Percentiles rank a stretch among this genome's conserved stretches.
phyloP scores from a whole-genome alignment of 2,113 vertebrate genomes.

The Leucosticte australis region DNA sequence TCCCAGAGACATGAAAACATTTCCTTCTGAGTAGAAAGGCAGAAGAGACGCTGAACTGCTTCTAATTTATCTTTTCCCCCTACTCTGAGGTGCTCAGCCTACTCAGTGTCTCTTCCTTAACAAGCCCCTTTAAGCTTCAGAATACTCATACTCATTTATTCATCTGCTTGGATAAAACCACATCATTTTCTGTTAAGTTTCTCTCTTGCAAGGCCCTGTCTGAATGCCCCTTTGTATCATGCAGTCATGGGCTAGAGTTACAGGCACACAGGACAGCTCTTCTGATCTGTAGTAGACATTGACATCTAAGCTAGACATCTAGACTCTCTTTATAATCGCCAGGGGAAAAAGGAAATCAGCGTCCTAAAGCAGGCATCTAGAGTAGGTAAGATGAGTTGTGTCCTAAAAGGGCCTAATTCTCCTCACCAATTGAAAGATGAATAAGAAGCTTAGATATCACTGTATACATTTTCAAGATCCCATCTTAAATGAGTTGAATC shows the following conservation, averaged over 20 bases:
- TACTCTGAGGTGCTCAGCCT: background rate
- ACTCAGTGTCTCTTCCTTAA: background rate
- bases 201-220: background rate
- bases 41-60: background rate
- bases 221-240: background rate
- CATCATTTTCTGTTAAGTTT: background rate
- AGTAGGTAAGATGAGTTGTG: background rate
- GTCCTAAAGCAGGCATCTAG: background rate
- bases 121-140: background rate
- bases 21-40: background rate
- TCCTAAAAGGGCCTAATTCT: background rate
- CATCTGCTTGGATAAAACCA: background rate
- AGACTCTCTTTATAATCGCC: background rate
- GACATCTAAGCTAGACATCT: constrained; percentile 36
- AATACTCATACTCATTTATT: background rate
- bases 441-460: background rate
- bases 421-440: background rate
- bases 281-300: background rate
- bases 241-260: background rate
- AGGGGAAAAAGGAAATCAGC: background rate
- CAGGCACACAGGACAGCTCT: background rate
- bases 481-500: background rate
- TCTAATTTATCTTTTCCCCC: background rate
- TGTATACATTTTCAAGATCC: background rate
- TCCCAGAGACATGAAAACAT: background rate